Evolutionary conservation across 2,888 invertebrate species (phyloP).

Genomic region (Deilephila porcellus): DNA sequence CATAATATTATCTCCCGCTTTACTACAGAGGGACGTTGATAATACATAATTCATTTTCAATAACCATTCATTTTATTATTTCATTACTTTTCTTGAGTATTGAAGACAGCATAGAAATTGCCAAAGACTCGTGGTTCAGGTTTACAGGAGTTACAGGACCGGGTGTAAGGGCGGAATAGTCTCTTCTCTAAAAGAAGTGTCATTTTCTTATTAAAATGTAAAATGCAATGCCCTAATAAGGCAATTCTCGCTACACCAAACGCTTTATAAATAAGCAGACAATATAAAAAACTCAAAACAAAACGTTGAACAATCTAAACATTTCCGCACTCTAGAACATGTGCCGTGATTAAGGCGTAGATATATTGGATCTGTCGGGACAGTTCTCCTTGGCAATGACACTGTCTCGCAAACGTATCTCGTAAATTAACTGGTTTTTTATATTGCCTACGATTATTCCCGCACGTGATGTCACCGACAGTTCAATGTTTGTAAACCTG

Average conservation of each 20-base stretch:
- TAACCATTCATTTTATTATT: too few relatives aligned
- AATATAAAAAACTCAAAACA: conserved; percentile 4
- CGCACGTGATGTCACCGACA: not conserved
- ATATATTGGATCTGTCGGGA: conserved; percentile 27
- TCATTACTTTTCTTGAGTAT: too few relatives aligned
- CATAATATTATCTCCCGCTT: too few relatives aligned
- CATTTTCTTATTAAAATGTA: too few relatives aligned
- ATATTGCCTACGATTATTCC: conserved; percentile 4
- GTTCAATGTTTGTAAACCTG: conserved; percentile 25
- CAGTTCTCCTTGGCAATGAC: conserved; percentile 46
- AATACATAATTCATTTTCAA: too few relatives aligned
- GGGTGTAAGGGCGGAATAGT: too few relatives aligned
- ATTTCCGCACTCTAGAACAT: conserved; percentile 12
- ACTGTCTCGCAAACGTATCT: conserved; percentile 25
- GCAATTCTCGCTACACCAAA: not conserved
- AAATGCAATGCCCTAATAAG: too few relatives aligned
- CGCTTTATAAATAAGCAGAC: not conserved
- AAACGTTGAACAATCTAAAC: not conserved
- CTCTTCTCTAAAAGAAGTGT: too few relatives aligned
- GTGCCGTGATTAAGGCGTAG: conserved; percentile 26
- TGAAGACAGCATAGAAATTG: too few relatives aligned
- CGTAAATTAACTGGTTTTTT: conserved; percentile 14
- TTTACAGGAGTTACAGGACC: too few relatives aligned
- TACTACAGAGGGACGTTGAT: too few relatives aligned
- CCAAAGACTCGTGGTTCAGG: too few relatives aligned